Percentiles rank a stretch among this genome's conserved stretches.
These are phyloP conservation scores for Cryptoblepharus egeriae DNA, from an alignment of 2,797 vertebrate genomes.

Conservation along the genomic window DNA sequence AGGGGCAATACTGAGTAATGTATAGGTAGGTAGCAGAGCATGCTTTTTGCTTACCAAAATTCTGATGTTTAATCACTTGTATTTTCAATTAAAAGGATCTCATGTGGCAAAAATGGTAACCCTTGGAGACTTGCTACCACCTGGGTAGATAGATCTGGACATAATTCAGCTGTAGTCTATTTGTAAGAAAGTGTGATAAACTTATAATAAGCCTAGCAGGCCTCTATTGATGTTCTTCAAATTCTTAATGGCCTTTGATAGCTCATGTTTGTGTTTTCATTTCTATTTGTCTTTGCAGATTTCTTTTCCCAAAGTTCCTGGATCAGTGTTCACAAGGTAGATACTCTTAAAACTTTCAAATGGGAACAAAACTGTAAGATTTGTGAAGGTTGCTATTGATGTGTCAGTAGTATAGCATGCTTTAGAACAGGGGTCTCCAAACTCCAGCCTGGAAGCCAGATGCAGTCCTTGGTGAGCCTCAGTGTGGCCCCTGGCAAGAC, in stretches of 20 bases:
- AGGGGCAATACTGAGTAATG: background rate
- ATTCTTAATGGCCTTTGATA: background rate
- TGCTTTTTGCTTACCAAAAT: background rate
- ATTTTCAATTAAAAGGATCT: background rate
- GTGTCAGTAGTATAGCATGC: too few species aligned
- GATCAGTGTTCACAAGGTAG: constrained; percentile 97
- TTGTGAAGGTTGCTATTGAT: background rate
- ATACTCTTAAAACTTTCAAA: constrained; percentile 19
- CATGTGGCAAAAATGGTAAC: background rate
- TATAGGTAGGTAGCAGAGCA: too few species aligned
- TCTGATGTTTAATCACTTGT: background rate
- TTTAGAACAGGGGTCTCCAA: too few species aligned
- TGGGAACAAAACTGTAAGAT: background rate
- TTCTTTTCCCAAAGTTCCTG: constrained; percentile 93
- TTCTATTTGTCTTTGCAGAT: too few species aligned
- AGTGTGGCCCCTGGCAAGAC: too few species aligned
- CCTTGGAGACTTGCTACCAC: background rate
- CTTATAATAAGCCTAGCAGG: background rate
- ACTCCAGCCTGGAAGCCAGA: too few species aligned
- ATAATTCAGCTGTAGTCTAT: background rate
- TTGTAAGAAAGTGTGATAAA: background rate
- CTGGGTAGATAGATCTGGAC: background rate
- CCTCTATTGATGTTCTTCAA: too few species aligned
- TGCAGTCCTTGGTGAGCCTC: too few species aligned
- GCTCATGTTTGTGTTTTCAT: constrained; percentile 13